A percentile compares a stretch with the other conserved stretches of the same genome.
phyloP scores from a whole-genome alignment of 2,113 vertebrate species.

The Tapirus terrestris region DNA sequence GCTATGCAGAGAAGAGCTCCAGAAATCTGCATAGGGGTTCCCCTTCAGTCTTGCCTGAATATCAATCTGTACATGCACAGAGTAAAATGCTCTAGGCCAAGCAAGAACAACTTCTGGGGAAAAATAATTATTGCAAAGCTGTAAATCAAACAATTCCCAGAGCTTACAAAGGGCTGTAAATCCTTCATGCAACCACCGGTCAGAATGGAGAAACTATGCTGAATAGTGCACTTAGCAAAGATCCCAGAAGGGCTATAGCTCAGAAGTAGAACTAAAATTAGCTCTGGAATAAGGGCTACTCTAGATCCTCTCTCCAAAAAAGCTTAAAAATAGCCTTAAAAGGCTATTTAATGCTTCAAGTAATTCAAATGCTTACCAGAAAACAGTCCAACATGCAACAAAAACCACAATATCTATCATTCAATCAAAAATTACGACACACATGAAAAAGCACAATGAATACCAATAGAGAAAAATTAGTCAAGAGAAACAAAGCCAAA shows the following conservation, averaged over 20 bases:
- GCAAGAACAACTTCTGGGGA: not conserved
- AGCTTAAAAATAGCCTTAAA: not conserved
- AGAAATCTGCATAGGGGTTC: not conserved
- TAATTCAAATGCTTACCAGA: conserved; percentile 9
- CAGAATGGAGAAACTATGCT: not conserved
- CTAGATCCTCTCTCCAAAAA: not conserved
- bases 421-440: not conserved
- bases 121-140: not conserved
- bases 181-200: not conserved
- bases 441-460: not conserved
- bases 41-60: not conserved
- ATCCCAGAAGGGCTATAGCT: not conserved
- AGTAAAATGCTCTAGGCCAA: not conserved
- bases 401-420: not conserved
- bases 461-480: not conserved
- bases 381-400: not conserved
- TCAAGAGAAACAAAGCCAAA: not conserved
- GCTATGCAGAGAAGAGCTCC: not conserved
- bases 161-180: not conserved
- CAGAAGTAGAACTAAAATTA: not conserved
- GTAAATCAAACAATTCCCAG: not conserved
- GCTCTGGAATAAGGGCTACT: not conserved
- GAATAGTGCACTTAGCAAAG: not conserved
- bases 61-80: not conserved
- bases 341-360: not conserved